A percentile compares a stretch with the other conserved stretches of the same genome.
Evolutionary conservation across 2,888 invertebrate genomes (phyloP).

Genomic region (Calephelis perditalis): DNA sequence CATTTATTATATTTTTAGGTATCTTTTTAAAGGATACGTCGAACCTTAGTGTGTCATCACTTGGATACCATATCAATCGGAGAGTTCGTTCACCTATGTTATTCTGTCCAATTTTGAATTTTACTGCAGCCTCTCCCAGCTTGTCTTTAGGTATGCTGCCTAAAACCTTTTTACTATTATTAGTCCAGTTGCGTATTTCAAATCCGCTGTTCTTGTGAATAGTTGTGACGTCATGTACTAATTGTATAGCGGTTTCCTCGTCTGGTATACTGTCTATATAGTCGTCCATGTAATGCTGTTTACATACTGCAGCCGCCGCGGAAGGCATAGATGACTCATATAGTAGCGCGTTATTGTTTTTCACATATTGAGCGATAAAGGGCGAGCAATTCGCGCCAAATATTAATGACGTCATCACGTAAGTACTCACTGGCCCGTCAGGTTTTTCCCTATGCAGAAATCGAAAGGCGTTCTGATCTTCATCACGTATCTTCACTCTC

Average conservation of each 20-base stretch:
- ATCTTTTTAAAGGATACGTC: slow-evolving; percentile 28
- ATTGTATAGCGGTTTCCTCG: slow-evolving; percentile 1
- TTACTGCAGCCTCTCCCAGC: slow-evolving; percentile 24
- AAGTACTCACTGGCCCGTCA: background rate
- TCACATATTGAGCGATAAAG: slow-evolving; percentile 12
- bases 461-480: background rate
- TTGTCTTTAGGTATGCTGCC: too few relatives aligned
- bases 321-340: slow-evolving; percentile 15
- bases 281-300: background rate
- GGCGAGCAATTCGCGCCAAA: slow-evolving; percentile 31
- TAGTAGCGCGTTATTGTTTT: slow-evolving; percentile 23
- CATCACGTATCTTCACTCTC: slow-evolving; percentile 21
- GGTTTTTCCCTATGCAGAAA: background rate
- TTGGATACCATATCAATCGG: slow-evolving; percentile 20
- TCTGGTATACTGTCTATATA: background rate
- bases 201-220: slow-evolving; percentile 20
- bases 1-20: background rate
- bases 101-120: slow-evolving; percentile 26
- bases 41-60: slow-evolving; percentile 23
- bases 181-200: slow-evolving; percentile 22
- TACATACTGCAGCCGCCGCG: background rate
- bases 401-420: slow-evolving; percentile 14
- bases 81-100: slow-evolving; percentile 28
- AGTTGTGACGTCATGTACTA: background rate
- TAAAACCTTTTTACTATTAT: slow-evolving; percentile 14